A percentile compares a stretch with the other conserved stretches of the same genome.
phyloP scores from a whole-genome alignment of 2,888 invertebrate species.

The Andrena dorsata region DNA sequence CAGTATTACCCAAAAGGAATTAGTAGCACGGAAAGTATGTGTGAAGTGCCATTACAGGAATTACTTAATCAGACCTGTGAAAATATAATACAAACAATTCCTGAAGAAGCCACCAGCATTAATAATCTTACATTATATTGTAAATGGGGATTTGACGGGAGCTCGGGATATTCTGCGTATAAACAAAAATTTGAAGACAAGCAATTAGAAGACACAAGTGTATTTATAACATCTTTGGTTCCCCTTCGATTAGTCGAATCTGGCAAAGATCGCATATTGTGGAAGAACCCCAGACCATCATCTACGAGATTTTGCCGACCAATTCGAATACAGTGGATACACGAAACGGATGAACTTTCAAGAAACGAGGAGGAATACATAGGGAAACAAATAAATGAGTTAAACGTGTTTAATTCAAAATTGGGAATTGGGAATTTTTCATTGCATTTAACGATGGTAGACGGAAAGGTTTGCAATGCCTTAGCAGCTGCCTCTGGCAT shows the following conservation, averaged over 20 bases:
- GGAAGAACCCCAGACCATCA: constrained; percentile 6
- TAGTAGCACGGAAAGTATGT: not conserved
- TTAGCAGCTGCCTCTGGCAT: constrained; percentile 15
- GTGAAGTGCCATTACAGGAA: constrained; percentile 12
- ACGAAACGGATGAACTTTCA: constrained; percentile 17
- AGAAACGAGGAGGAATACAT: constrained; percentile 9
- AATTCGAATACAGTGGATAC: constrained; percentile 17
- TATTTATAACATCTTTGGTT: constrained; percentile 22
- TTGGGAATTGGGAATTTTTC: not conserved
- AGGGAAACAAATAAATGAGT: constrained; percentile 1
- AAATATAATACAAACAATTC: constrained; percentile 11
- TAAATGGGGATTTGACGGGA: constrained; percentile 21
- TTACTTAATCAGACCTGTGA: constrained; percentile 20
- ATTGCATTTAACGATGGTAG: not conserved
- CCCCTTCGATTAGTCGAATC: constrained; percentile 19
- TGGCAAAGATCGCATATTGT: constrained; percentile 2
- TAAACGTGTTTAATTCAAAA: not conserved
- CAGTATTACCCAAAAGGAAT: constrained; percentile 9
- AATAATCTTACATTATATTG: constrained; percentile 17
- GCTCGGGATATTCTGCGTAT: constrained; percentile 2
- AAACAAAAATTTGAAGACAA: constrained; percentile 9
- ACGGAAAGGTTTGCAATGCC: constrained; percentile 27
- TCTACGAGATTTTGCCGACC: constrained; percentile 17
- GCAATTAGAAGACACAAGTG: not conserved
- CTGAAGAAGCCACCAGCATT: not conserved